Base-by-base conservation (phyloP, 2,113 vertebrate species). In the Numenius arquata region DNA sequence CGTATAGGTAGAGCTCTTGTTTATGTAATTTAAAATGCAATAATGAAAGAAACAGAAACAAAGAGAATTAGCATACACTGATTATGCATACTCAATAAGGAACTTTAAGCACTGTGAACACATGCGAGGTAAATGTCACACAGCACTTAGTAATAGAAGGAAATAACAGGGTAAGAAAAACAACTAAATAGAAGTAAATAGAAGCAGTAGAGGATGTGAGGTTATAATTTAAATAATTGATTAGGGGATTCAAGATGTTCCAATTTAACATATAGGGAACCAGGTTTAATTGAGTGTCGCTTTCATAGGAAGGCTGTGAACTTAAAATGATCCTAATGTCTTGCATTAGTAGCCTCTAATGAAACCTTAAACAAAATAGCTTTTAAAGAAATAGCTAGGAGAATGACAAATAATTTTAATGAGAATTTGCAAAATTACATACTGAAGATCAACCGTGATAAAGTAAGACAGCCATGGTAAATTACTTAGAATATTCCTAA, bases 171-270 rank as follows among this genome's bases (percentile, higher is more conserved):
- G 7, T 40, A 81, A 92, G 50, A 65, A 89, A 56, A 89, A 36
- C 23, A 47, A 52, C 47, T 38, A 81, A 84, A 71, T 23, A 85
- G 32, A 59, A 70, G 59, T 63, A 93, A 94, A 85, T 55, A 76
- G 67, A 80, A 91, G 41, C 38, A 88, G 63, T 15, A 84, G 55
- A 92, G 52, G 45, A 63, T 29, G 41, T 5, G 41, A 81, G 58
- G 56, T 87, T 85, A 76, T 53, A 85, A 79, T 87, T 89, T 88
- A 68, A 95, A 89, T 91, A 91, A 91, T 72, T 81, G 65, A 93
- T 79, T 79, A 29, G 14, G 29, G 25, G 12, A 85, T 82, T 90
- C 53, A 86, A 81, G 36, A 19, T 77, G 61, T 81, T 94, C 25
- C 45, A 40, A 65, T 84, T 73, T 76, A 84, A 74, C 36, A 52